Evolutionary conservation across 2,888 invertebrate genomes (phyloP), one percentile per base, ranked within the genome.

Genomic region (Lasioglossum leucozonium): DNA sequence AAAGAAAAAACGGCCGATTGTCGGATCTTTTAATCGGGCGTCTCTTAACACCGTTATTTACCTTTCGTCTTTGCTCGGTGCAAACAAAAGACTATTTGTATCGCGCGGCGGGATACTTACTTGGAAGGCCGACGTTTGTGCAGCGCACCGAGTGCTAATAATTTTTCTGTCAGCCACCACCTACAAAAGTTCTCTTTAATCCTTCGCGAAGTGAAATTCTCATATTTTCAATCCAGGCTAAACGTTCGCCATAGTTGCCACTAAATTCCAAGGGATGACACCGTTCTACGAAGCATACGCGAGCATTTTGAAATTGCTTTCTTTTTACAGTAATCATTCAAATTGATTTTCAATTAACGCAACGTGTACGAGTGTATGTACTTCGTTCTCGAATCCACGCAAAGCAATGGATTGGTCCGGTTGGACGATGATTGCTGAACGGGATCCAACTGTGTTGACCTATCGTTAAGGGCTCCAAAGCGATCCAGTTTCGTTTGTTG

Each of bases 81-180:
- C 84, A 89, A 89, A 89, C 83, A 89, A 87, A 87, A 84, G 87
- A 67, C 76, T 79, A 75, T 78, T 81, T 82, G 85, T 85, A 84
- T 84, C 81, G 74, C 62, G 30, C 30, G 76, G 78, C 80, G 84
- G 78, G 72, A 34, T 11, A 69, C 42, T 75, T 40, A n/a, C 77
- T 73, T 72, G 51, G 82, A 80, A 79, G 77, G 55, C 37, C 44
- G 74, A 77, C 62, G 65, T 69, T 78, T 58, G 80, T 40, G 75
- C 22, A 26, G 44, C 51, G 16, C 71, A 40, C 51, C n/a, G 16
- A 84, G 74, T 72, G 78, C 65, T 78, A 80, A 86, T 83, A 72
- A 85, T 85, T 82, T 85, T 87, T 79, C 67, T 30, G n/a, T 42
- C 65, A 22, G 11, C 65, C 37, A 13, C 62, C 34, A 0, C 18